Evolutionary conservation across 1,140 invertebrate species (phyloP), one percentile per base, ranked within the genome.

Genomic region (Diachasmimorpha longicaudata): DNA sequence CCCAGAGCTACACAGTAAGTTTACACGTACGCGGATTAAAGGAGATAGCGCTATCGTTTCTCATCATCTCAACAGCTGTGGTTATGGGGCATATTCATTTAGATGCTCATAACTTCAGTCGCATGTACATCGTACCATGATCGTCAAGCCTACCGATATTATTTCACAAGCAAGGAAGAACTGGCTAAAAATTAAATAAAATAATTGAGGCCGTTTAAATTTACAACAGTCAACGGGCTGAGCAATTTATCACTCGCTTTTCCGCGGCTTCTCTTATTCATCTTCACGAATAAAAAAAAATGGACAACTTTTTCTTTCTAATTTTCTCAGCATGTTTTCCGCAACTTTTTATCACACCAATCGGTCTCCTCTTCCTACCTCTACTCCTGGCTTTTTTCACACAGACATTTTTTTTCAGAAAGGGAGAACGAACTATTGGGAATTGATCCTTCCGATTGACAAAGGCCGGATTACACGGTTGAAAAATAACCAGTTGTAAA

Each of bases 231-330:
- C 46, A 55, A 75, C 42, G 69, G 77, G 76, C 82, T 77, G 76
- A 52, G 80, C 84, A 79, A 88, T 88, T 88, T 86, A 87, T 87
- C 86, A 88, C 87, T 31, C 77, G 75, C 77, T 25, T 71, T 58
- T 31, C 31, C 55, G 48, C 31, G 23, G 25, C 48, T 19, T 58
- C 16, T 58, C 23, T 72, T 58, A 25, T 52, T 58, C 9, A 71
- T 31, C 13, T 31, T 31, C 31, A 6, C 48, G 72, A 77, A 69
- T 76, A 31, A 71, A 72, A 73, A 79, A 77, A 81, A 79, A 78
- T 69, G 69, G 25, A 69, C 21, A 55, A 79, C 77, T 46, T 78
- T 82, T 81, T 77, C 81, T 67, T 70, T 76, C 71, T 74, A 58
- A 77, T 77, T 68, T 71, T 77, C 69, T 58, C 76, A 44, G 52